Base-by-base conservation (phyloP, 2,797 vertebrate genomes). In the Acanthornis magna region DNA sequence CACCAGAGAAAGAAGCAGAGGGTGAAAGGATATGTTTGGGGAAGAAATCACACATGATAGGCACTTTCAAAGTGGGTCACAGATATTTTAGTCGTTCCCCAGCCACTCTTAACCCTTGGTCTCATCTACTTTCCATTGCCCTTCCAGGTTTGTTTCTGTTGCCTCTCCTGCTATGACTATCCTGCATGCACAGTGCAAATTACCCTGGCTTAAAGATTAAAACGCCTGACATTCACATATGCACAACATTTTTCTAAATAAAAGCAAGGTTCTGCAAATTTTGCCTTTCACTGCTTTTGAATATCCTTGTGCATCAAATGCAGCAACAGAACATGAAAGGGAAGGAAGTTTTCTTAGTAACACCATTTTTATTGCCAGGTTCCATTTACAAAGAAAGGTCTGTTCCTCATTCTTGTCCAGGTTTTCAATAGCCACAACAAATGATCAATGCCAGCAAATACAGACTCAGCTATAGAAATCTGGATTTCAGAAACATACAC, bases 341-440 rank as follows among this genome's bases (percentile, higher is more conserved):
- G 70, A 88, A 87, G 45, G n/a, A 94, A 84, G 66, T 40, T 48
- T 83, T 96, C 91, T 91, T 74, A 90, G 54, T 95, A 93, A 96
- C 55, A 71, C 48, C 48, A 61, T 79, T 94, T 97, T 98, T 97
- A 98, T 98, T 98, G 97, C 96, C 96, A 96, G 97, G 93, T 95
- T 96, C n/a, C 83, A 87, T 96, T 96, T 95, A 97, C 96, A 97
- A 95, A 96, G 91, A 92, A 95, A 97, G 85, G 87, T 85, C 81
- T 82, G 55, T 84, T 96, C 91, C 94, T 95, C 67, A 63, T 91
- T 96, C 89, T 94, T 51, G 57, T 86, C 79, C 80, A 93, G 19
- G 53, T 84, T 95, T 81, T 88, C 91, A 61, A 78, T 6, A 88
- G 93, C 81, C 77, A 74, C 0, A 2, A 95, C 89, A 78, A 60